phyloP scores from a whole-genome alignment of 2,797 vertebrate genomes.

The Melanotaenia trifasciata region DNA sequence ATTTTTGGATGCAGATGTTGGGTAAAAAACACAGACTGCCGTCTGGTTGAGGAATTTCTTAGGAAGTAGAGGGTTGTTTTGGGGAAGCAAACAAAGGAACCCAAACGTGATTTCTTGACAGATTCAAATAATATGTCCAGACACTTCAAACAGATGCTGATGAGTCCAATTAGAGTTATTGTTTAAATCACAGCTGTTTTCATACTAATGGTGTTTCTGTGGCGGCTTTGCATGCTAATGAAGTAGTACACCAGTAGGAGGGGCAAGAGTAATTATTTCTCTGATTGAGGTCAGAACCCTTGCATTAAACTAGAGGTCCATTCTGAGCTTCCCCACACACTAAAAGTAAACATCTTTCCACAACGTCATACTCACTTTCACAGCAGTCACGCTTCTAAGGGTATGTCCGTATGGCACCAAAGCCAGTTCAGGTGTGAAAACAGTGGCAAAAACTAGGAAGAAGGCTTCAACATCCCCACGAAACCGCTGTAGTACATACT shows the following conservation, averaged over 20 bases:
- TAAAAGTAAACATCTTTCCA: conserved; percentile 50
- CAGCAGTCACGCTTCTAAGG: conserved; percentile 46
- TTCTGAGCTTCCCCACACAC: conserved; percentile 44
- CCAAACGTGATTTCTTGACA: conserved; percentile 28
- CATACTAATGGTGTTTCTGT: conserved; percentile 65
- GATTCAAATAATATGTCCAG: conserved; percentile 47
- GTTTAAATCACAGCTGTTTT: conserved; percentile 71
- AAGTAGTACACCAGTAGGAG: conserved; percentile 67
- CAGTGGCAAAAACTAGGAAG: no score
- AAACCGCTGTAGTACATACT: no score
- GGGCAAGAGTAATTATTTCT: conserved; percentile 78
- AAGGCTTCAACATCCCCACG: no score
- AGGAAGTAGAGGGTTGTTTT: not conserved
- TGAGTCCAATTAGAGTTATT: conserved; percentile 64
- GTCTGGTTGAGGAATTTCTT: conserved; percentile 39
- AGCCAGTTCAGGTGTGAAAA: no score
- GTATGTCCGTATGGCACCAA: no score
- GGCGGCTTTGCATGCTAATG: conserved; percentile 72
- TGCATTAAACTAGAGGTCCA: conserved; percentile 70
- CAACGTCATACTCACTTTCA: conserved; percentile 44
- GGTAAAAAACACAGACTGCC: conserved; percentile 12
- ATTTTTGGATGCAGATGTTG: conserved; percentile 48
- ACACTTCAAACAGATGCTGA: conserved; percentile 49
- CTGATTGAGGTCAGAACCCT: conserved; percentile 81
- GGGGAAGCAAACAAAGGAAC: conserved; percentile 19